Evolutionary conservation across 2,888 invertebrate species (phyloP).

Genomic region (Pollenia angustigena): DNA sequence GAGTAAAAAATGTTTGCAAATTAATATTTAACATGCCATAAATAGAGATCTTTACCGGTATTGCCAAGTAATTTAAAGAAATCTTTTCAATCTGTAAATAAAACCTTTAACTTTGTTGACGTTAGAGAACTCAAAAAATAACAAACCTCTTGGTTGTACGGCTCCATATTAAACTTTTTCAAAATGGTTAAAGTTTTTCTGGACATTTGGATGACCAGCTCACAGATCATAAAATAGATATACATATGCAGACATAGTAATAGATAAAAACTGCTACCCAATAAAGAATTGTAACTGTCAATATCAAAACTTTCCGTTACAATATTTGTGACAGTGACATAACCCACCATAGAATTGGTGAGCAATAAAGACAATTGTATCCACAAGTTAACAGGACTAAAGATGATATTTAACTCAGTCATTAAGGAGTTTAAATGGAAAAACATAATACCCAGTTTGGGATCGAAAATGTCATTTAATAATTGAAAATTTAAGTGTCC

Average conservation of each 20-base stretch:
- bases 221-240: slow-evolving; percentile 26
- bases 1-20: slow-evolving; percentile 13
- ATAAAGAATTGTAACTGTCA: neutral
- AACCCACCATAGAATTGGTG: slow-evolving; percentile 49
- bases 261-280: slow-evolving; percentile 22
- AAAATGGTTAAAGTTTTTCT: neutral
- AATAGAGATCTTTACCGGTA: neutral
- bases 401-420: slow-evolving; percentile 38
- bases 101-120: neutral
- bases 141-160: slow-evolving; percentile 26
- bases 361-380: slow-evolving; percentile 36
- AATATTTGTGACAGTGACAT: neutral
- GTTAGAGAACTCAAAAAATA: neutral
- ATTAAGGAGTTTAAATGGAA: slow-evolving; percentile 4
- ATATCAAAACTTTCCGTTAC: neutral
- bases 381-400: slow-evolving; percentile 25
- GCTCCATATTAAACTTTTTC: neutral
- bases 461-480: slow-evolving; percentile 10
- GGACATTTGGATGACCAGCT: neutral
- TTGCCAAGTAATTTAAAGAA: neutral
- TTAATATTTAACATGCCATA: slow-evolving; percentile 28
- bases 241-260: slow-evolving; percentile 27
- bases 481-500: slow-evolving; percentile 41
- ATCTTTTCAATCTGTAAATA: slow-evolving; percentile 32
- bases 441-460: slow-evolving; percentile 26